phyloP scores from a whole-genome alignment of 2,113 vertebrate species.

The Bothrops jararaca region DNA sequence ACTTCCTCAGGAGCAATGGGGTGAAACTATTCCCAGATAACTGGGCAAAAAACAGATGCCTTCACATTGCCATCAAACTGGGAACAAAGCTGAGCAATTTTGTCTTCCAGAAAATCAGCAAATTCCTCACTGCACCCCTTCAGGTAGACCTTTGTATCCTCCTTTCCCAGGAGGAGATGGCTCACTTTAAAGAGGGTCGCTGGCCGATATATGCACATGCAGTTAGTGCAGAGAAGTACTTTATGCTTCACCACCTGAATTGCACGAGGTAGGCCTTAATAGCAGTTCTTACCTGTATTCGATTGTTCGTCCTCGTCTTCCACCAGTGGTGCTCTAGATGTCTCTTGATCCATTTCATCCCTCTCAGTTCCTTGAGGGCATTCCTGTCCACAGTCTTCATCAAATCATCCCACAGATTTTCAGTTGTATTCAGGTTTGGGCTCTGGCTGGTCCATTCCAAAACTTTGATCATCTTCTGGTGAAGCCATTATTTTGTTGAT shows the following conservation, averaged over 20 bases:
- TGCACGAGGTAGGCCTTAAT: neutral
- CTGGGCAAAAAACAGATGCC: neutral
- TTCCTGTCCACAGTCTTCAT: neutral
- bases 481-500: neutral
- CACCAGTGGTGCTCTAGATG: neutral
- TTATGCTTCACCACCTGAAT: neutral
- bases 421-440: neutral
- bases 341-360: neutral
- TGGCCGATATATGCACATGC: neutral
- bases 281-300: neutral
- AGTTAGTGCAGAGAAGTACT: neutral
- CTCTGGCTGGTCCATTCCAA: neutral
- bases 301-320: neutral
- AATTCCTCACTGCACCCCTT: neutral
- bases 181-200: neutral
- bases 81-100: neutral
- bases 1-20: neutral
- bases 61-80: neutral
- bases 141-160: neutral
- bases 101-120: neutral
- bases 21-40: neutral
- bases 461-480: neutral
- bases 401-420: neutral
- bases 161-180: neutral
- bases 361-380: neutral